Evolutionary conservation across 2,888 invertebrate species (phyloP).

Genomic region (Coelopa pilipes): DNA sequence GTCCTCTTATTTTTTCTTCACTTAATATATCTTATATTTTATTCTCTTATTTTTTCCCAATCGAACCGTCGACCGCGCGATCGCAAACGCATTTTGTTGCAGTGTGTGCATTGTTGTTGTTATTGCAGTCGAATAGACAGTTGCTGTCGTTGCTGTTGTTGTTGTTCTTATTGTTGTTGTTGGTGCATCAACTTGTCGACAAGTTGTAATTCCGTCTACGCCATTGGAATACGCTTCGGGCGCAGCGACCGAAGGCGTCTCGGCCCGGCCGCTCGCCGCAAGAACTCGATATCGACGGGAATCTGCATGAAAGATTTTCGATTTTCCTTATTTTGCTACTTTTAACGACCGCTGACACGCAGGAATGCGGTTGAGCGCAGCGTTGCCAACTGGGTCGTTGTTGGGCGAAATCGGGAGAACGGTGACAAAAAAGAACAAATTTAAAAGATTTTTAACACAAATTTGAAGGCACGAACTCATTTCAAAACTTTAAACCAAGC

Average conservation of each 20-base stretch:
- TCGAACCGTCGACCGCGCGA: neutral
- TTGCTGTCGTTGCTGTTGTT: neutral
- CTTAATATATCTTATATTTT: neutral
- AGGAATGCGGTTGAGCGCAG: neutral
- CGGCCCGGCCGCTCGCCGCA: no score
- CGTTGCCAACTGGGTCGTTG: neutral
- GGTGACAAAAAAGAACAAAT: neutral
- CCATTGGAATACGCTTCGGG: constrained; percentile 24
- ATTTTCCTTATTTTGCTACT: neutral
- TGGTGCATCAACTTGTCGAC: constrained; percentile 25
- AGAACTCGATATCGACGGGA: neutral
- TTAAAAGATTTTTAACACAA: neutral
- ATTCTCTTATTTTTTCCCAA: neutral
- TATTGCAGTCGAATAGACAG: neutral
- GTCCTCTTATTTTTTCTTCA: no score
- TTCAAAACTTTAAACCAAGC: no score
- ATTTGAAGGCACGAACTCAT: neutral
- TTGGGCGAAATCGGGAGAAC: neutral
- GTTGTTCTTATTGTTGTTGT: no score
- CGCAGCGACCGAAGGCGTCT: neutral
- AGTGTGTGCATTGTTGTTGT: neutral
- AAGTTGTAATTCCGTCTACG: constrained; percentile 27
- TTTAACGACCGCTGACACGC: neutral
- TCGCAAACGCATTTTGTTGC: neutral
- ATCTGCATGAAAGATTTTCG: neutral